Percentiles rank a stretch among this genome's conserved stretches.
phyloP scores from a whole-genome alignment of 1,140 invertebrate genomes.

The Neomicropteryx cornuta region DNA sequence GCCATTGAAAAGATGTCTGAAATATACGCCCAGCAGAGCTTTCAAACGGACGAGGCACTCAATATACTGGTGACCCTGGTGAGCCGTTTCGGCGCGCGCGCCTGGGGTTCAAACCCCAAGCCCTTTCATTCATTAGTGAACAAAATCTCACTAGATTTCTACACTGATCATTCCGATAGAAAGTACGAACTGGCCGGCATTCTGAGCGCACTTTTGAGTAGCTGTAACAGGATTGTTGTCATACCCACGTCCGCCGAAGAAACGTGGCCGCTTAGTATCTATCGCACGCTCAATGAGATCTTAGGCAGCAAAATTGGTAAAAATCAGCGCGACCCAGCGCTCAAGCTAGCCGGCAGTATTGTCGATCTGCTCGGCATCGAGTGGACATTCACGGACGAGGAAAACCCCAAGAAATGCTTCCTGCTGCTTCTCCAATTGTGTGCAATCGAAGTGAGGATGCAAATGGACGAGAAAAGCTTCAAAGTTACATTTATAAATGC shows the following conservation, averaged over 20 bases:
- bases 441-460: conserved; percentile 87
- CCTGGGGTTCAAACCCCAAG: conserved; percentile 63
- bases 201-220: conserved; percentile 60
- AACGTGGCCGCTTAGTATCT: conserved; percentile 66
- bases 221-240: conserved; percentile 54
- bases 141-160: conserved; percentile 75
- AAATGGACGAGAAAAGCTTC: conserved; percentile 74
- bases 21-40: conserved; percentile 74
- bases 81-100: conserved; percentile 50
- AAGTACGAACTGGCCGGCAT: conserved; percentile 79
- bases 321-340: conserved; percentile 74
- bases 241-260: conserved; percentile 48
- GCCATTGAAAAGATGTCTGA: conserved; percentile 72
- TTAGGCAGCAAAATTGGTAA: conserved; percentile 78
- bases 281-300: conserved; percentile 70
- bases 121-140: conserved; percentile 74
- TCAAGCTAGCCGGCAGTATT: conserved; percentile 70
- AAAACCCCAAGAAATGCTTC: conserved; percentile 71
- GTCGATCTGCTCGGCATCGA: conserved; percentile 75
- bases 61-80: conserved; percentile 65
- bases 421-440: conserved; percentile 74
- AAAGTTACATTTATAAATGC: conserved; percentile 64
- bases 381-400: conserved; percentile 68
- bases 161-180: conserved; percentile 71
- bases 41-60: conserved; percentile 75